These are phyloP conservation scores for Euclidia mi DNA, from an alignment of 2,888 invertebrate species.

Conservation along the genomic window DNA sequence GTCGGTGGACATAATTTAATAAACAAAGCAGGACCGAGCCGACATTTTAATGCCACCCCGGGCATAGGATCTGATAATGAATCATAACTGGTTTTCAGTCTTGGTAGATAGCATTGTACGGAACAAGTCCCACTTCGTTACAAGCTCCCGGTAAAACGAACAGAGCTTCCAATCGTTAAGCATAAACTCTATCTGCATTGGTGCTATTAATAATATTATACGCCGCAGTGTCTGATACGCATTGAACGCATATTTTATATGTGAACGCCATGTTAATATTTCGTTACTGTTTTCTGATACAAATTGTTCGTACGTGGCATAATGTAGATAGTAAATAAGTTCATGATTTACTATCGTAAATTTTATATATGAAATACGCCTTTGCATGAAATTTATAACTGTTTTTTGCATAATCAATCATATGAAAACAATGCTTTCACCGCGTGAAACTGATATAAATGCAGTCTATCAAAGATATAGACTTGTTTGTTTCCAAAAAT, in stretches of 20 bases:
- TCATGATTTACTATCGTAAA: conserved; percentile 15
- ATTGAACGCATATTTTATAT: conserved; percentile 66
- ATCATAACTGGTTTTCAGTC: conserved; percentile 86
- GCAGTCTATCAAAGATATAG: conserved; percentile 31
- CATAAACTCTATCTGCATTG: conserved; percentile 78
- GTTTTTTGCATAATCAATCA: conserved; percentile 19
- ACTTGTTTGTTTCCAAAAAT: conserved; percentile 19
- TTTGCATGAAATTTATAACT: conserved; percentile 18
- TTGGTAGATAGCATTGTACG: conserved; percentile 88
- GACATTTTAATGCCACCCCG: conserved; percentile 87
- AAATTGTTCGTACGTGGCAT: conserved; percentile 46
- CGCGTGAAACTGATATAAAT: conserved; percentile 23
- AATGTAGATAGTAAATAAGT: conserved; percentile 23
- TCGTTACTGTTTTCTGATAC: conserved; percentile 48
- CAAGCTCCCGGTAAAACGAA: conserved; percentile 82
- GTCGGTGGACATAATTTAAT: conserved; percentile 89
- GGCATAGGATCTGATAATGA: conserved; percentile 87
- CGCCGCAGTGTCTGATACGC: conserved; percentile 79
- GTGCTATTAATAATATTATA: conserved; percentile 84
- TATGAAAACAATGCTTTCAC: conserved; percentile 24
- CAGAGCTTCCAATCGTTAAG: conserved; percentile 67
- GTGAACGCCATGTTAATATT: conserved; percentile 52
- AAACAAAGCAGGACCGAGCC: conserved; percentile 87
- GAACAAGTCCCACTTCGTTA: conserved; percentile 85
- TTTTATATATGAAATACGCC: conserved; percentile 8